phyloP scores from a whole-genome alignment of 2,888 invertebrate species.

The Hipparchia sbordonii region DNA sequence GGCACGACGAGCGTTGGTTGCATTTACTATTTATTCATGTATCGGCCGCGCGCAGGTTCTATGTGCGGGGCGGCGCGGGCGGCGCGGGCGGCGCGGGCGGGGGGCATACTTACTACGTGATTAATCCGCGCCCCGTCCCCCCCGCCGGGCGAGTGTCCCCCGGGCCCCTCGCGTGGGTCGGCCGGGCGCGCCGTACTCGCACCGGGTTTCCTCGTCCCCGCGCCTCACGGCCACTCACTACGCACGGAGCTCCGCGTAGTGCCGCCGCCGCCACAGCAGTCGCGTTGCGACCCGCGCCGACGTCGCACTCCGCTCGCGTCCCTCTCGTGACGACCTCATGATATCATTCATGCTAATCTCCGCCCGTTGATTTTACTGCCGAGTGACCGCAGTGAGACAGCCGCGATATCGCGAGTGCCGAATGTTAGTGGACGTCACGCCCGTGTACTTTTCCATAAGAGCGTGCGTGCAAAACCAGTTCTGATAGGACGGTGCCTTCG shows the following conservation, averaged over 20 bases:
- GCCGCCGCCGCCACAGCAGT: slow-evolving; percentile 59
- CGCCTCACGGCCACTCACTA: slow-evolving; percentile 82
- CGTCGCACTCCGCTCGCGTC: slow-evolving; percentile 60
- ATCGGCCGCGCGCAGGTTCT: slow-evolving; percentile 76
- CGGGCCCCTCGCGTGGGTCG: slow-evolving; percentile 56
- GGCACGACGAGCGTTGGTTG: slow-evolving; percentile 72
- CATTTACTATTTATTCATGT: slow-evolving; percentile 76
- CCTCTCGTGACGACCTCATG: slow-evolving; percentile 52
- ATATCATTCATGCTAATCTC: slow-evolving; percentile 79
- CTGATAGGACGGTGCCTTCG: slow-evolving; percentile 65
- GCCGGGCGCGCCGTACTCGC: slow-evolving; percentile 77
- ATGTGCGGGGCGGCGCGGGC: slow-evolving; percentile 55
- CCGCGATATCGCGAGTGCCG: slow-evolving; percentile 74
- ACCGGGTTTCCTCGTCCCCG: slow-evolving; percentile 83
- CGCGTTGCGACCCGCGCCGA: slow-evolving; percentile 79
- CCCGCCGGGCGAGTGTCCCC: slow-evolving; percentile 53
- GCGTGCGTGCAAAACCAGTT: slow-evolving; percentile 70
- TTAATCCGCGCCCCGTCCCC: slow-evolving; percentile 66
- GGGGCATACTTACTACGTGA: slow-evolving; percentile 82
- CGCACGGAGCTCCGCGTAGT: slow-evolving; percentile 79
- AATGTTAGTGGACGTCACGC: slow-evolving; percentile 72
- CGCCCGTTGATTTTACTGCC: slow-evolving; percentile 75
- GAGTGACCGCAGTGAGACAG: slow-evolving; percentile 69
- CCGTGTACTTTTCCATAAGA: slow-evolving; percentile 73
- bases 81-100: slow-evolving; percentile 58